Evolutionary conservation across 2,888 invertebrate genomes (phyloP), one percentile per base, ranked within the genome.

Genomic region (Trypoxylon attenuatum): DNA sequence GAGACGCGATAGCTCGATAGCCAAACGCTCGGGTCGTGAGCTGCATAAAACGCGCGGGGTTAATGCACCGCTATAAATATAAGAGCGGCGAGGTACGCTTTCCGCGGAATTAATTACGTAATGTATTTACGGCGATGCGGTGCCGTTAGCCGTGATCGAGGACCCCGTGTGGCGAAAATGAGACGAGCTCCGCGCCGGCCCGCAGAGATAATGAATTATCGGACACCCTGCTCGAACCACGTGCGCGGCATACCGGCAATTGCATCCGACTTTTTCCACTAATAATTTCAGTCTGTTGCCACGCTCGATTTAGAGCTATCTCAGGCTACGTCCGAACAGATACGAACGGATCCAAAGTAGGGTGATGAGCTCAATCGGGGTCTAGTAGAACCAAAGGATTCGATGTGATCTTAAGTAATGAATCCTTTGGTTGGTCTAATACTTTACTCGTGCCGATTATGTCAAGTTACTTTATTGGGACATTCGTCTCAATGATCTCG

Each of bases 1-100:
- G 33, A 5, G 13, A 3, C 4, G 1, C 33, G 33, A 33, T 33
- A 33, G 4, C n/a, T 13, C 29, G n/a, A n/a, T n/a, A n/a, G n/a
- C 22, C 22, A 33, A 25, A 21, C 22, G 16, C 15, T 43, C 45
- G 57, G 19, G 50, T 50, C 42, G 62, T 27, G 21, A 49, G 62
- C 41, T 38, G 66, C 62, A 73, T 71, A 74, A 74, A 74, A 72
- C 61, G 62, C 57, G 50, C 52, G 51, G 67, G 74, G 75, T 75
- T 75, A 75, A 75, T 70, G 75, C 72, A 75, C 73, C 62, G 72
- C 70, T 76, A 70, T 76, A 75, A 76, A 76, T 72, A 76, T 72
- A 70, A 63, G 60, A 61, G 63, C 52, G 69, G 25, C 54, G 68
- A 46, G 57, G 21, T 65, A 51, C 57, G 66, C 41, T 69, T 74